Evolutionary conservation across 1,140 invertebrate genomes (phyloP), one percentile per base, ranked within the genome.

Genomic region (Solenopsis fugax): DNA sequence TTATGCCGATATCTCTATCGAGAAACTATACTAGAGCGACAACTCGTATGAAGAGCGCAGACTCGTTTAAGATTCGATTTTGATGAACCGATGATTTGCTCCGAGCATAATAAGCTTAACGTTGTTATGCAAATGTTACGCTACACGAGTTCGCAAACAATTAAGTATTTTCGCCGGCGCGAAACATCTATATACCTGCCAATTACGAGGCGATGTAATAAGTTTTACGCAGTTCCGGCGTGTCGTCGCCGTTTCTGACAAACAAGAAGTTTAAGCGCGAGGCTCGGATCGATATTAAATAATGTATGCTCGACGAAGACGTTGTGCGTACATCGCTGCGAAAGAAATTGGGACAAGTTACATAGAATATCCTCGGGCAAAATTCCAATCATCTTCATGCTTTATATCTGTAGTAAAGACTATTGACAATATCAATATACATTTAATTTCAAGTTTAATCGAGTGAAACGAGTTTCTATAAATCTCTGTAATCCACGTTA

Each of bases 71-170:
- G 62, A 82, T 80, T 76, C 88, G 75, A 87, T 90, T 90, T 64
- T 76, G 67, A 90, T 69, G 56, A 62, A 58, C 54, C 73, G 75
- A 85, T 81, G 88, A 88, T 90, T 89, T 65, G 48, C 18, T 41
- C 69, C 24, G 16, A 34, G 58, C 78, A 54, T 90, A 90, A 87
- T 90, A 88, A 87, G 90, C 87, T 91, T 91, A 88, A 88, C 56
- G 56, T 87, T 80, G 89, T 90, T 90, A 91, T 90, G 90, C 82
- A 90, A 90, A 91, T 87, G 82, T 88, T 87, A 52, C 87, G 87
- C 56, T 90, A 87, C 87, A 80, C 73, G 78, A 91, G 90, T 90
- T 90, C 29, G 65, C 84, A 80, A 91, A 91, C 90, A 91, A 90
- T 90, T 90, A 84, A 87, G 84, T 86, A 81, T 90, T 84, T 64